Conservation (phyloP, 2,113 vertebrate species). For the Balaeniceps rex region DNA sequence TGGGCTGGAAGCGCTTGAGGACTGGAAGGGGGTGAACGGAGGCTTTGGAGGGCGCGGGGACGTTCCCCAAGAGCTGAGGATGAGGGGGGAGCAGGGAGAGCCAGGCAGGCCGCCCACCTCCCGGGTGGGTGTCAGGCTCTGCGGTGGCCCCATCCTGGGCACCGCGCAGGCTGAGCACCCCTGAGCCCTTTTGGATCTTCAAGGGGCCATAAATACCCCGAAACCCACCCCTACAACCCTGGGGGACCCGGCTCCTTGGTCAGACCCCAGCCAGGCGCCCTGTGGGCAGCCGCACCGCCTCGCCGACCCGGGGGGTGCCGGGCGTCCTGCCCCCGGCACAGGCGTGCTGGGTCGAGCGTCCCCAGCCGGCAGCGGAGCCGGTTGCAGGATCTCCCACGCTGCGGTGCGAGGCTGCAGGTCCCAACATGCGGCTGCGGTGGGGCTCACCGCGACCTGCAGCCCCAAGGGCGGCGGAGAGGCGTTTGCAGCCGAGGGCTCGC, state of each 20-base stretch:
- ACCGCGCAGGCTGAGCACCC: neutral
- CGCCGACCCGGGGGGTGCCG: too few relatives aligned
- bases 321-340: neutral
- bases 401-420: neutral
- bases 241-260: rapidly evolving
- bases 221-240: rapidly evolving
- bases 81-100: neutral
- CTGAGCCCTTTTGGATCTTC: neutral
- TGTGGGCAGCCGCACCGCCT: rapidly evolving
- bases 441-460: neutral
- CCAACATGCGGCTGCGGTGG: rapidly evolving
- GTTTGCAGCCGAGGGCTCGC: rapidly evolving
- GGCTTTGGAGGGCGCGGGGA: rapidly evolving
- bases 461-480: neutral
- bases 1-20: rapidly evolving
- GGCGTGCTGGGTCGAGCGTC: rapidly evolving
- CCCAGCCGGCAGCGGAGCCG: neutral
- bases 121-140: neutral
- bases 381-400: neutral
- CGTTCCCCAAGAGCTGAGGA: rapidly evolving
- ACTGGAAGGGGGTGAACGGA: rapidly evolving
- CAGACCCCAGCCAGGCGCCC: neutral
- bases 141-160: neutral
- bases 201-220: rapidly evolving
- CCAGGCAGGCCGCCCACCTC: neutral